A percentile compares a stretch with the other conserved stretches of the same genome.
Evolutionary conservation across 2,888 invertebrate species (phyloP).

Genomic region (Epinotia demarniana): DNA sequence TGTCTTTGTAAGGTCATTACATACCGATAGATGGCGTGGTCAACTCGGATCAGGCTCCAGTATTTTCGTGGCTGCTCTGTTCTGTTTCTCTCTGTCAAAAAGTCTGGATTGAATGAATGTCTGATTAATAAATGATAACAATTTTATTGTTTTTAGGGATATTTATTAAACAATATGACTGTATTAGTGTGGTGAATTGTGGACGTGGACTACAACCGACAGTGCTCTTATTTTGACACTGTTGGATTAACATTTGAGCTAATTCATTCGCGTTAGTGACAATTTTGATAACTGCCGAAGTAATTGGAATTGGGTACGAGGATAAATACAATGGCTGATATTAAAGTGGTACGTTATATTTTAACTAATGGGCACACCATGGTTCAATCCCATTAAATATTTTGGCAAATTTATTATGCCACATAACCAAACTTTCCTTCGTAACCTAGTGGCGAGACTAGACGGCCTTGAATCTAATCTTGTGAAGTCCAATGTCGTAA

Average conservation of each 20-base stretch:
- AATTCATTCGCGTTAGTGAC: constrained; percentile 46
- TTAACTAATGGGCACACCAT: constrained; percentile 1
- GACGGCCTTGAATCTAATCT: constrained; percentile 84
- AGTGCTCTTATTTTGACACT: constrained; percentile 47
- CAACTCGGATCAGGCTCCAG: constrained; percentile 6
- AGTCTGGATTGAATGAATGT: constrained; percentile 39
- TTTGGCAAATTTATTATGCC: constrained; percentile 45
- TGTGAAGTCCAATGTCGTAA: constrained; percentile 79
- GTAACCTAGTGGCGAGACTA: constrained; percentile 61
- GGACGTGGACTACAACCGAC: constrained; percentile 45
- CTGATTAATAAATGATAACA: constrained; percentile 44
- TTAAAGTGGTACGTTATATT: constrained; percentile 59
- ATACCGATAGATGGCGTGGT: constrained; percentile 37
- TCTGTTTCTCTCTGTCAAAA: constrained; percentile 43
- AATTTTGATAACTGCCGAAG: constrained; percentile 49
- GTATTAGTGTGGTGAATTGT: constrained; percentile 50
- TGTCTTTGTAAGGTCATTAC: constrained; percentile 17
- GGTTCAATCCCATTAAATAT: constrained; percentile 4
- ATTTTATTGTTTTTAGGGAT: constrained; percentile 29
- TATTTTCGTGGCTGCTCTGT: constrained; percentile 39
- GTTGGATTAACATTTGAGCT: constrained; percentile 32
- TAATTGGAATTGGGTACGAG: constrained; percentile 50
- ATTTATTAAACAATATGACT: constrained; percentile 9
- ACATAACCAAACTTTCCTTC: constrained; percentile 78
- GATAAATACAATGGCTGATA: constrained; percentile 56